Base-by-base conservation (phyloP, 1,140 invertebrate genomes). In the Euura lappo region DNA sequence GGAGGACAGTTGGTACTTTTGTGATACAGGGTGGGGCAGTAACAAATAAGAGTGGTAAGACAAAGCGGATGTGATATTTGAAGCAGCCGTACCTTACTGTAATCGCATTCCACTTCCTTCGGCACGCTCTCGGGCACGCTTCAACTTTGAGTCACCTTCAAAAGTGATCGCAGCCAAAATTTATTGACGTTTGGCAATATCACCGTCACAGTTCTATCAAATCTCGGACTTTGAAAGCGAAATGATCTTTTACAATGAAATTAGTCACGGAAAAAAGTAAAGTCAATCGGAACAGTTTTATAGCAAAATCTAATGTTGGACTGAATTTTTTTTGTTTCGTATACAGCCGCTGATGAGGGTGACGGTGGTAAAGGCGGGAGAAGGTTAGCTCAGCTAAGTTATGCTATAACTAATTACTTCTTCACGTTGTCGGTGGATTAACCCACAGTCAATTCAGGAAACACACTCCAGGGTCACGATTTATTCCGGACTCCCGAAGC, bases 401-500 rank as follows among this genome's bases (percentile, higher is more conserved):
- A 60, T 11, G 51, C 3, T 60, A 60, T 60, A 8, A 5, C 4
- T 60, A n/a, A n/a, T 8, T 60, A 60, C 51, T 60, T 60, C 51
- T 60, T 60, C 13, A 8, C 51, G 51, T n/a, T 60, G 8, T 60
- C 51, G 51, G 51, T 60, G 51, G 13, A 60, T 60, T 60, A 60
- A 60, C 51, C 51, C 51, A 2, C 10, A 60, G 51, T 60, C 51
- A 60, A 60, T 60, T 60, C 51, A 11, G 51, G 51, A 60, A 60
- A 60, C 51, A 60, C 51, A 60, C 51, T n/a, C 51, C 8, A 60
- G 51, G 51, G 51, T 60, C 51, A 60, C 51, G 51, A 60, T 11
- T n/a, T 60, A 1, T 60, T 60, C 51, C 51, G 51, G 51, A 60
- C 51, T 60, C 51, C 51, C 51, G 4, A 11, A 60, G 51, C 51